Evolutionary conservation across 2,113 vertebrate species (phyloP).

Genomic region (Chiloscyllium plagiosum): DNA sequence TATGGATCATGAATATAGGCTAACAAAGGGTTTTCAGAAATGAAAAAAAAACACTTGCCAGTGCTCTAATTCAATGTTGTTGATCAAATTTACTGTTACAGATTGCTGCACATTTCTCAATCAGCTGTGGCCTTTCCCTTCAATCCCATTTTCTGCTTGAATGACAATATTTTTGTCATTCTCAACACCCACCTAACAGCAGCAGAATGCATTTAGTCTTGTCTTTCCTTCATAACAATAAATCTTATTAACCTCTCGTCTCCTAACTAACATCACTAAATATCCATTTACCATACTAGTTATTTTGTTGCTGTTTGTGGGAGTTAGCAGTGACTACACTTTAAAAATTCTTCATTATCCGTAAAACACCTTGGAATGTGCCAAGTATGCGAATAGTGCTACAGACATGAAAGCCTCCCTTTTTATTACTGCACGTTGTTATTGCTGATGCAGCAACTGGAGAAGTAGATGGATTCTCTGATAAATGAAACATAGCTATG

Average conservation of each 20-base stretch:
- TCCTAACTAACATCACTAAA: neutral
- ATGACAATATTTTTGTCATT: neutral
- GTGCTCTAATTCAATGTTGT: neutral
- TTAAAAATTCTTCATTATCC: neutral
- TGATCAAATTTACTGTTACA: neutral
- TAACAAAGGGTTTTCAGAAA: neutral
- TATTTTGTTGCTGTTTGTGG: neutral
- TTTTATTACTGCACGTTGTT: neutral
- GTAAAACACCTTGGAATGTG: neutral
- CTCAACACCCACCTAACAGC: neutral
- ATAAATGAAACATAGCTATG: neutral
- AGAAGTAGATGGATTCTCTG: neutral
- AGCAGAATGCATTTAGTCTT: neutral
- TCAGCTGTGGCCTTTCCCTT: neutral
- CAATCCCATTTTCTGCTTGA: conserved; percentile 26
- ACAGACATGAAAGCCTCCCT: neutral
- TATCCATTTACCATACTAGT: neutral
- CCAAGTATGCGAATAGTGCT: neutral
- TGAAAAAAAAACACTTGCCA: neutral
- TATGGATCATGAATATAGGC: neutral
- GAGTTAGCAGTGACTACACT: neutral
- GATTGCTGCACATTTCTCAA: neutral
- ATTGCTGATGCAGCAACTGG: neutral
- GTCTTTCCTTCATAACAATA: neutral
- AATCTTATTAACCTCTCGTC: neutral